Base-by-base conservation (phyloP, 2,797 vertebrate species). In the Galaxias olidus region DNA sequence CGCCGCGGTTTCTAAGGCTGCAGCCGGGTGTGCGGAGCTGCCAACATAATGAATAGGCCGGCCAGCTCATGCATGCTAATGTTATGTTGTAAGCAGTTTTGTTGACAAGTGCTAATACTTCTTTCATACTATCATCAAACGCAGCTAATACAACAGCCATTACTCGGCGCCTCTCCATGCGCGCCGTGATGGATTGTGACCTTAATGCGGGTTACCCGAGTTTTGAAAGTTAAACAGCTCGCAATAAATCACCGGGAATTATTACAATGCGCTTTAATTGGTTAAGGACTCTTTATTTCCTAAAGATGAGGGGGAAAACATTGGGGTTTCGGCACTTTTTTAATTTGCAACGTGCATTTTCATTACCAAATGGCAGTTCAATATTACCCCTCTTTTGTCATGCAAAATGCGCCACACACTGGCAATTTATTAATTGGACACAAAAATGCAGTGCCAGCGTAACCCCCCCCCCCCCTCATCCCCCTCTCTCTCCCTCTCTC, bases 21-120 rank as follows among this genome's bases (percentile, higher is more conserved):
- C 93, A 95, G 95, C 94, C 92, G 95, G 92, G 92, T 95, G 88
- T 88, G 94, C 94, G 94, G 93, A 96, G 94, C 95, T 98, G 96
- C 95, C 96, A 98, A 96, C 94, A 98, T 99, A 98, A 98, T 96
- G 96, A 99, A 98, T 98, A 96, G 96, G 94, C 94, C 88, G 89
- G 89, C 93, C 93, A 94, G 93, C 92, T 94, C 94, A 94, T 98
- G 96, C 96, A 99, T 99, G 96, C 96, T 98, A 98, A 99, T 98
- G 95, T 96, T 97, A 96, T 97, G 96, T 98, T 98, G 96, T 98
- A 98, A 98, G 97, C 96, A 99, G 95, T 99, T 99, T 98, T 98
- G 96, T 99, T 98, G 96, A 98, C 96, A 98, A 98, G 95, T 97
- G 96, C 96, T 99, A 98, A 99, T 98, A 98, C 97, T 98, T 98